A percentile compares a stretch with the other conserved stretches of the same genome.
Conservation (phyloP, 2,888 invertebrate species). For the Yponomeuta malinellus region DNA sequence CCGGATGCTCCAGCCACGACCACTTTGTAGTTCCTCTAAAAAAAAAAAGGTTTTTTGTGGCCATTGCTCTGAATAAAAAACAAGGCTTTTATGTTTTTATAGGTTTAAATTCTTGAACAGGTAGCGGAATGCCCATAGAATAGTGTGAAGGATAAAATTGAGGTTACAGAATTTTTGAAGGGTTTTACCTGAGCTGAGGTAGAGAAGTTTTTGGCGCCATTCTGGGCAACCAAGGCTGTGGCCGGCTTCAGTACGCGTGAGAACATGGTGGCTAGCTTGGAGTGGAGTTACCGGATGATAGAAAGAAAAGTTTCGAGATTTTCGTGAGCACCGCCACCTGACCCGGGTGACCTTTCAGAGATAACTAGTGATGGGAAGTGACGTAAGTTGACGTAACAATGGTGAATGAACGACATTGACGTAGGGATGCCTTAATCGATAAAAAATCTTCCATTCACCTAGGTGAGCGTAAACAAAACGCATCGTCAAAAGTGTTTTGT, state of each 20-base stretch:
- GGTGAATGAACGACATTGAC: neutral
- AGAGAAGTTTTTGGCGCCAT: slow-evolving; percentile 77
- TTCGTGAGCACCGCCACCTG: slow-evolving; percentile 32
- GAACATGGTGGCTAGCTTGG: slow-evolving; percentile 62
- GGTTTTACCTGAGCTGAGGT: slow-evolving; percentile 71
- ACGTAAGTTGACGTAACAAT: slow-evolving; percentile 18
- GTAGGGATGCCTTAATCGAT: neutral
- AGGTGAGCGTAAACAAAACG: neutral
- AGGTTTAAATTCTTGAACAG: no score
- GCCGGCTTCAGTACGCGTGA: slow-evolving; percentile 78
- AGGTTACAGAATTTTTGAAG: neutral
- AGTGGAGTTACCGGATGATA: slow-evolving; percentile 4
- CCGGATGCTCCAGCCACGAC: slow-evolving; percentile 97
- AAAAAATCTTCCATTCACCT: neutral
- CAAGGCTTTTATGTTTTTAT: neutral
- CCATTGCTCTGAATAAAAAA: neutral
- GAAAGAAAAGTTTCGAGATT: neutral
- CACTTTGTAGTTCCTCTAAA: slow-evolving; percentile 90
- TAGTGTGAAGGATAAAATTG: neutral
- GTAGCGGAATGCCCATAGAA: neutral
- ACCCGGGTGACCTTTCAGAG: slow-evolving; percentile 54
- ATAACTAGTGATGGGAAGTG: slow-evolving; percentile 32
- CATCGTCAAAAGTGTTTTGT: neutral
- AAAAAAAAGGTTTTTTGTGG: slow-evolving; percentile 8
- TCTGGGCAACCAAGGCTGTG: slow-evolving; percentile 58